A percentile compares a stretch with the other conserved stretches of the same genome.
These are phyloP conservation scores for zebrafish (Danio rerio) DNA, from an alignment of 2,113 vertebrate species.

Conservation along the genomic window DNA sequence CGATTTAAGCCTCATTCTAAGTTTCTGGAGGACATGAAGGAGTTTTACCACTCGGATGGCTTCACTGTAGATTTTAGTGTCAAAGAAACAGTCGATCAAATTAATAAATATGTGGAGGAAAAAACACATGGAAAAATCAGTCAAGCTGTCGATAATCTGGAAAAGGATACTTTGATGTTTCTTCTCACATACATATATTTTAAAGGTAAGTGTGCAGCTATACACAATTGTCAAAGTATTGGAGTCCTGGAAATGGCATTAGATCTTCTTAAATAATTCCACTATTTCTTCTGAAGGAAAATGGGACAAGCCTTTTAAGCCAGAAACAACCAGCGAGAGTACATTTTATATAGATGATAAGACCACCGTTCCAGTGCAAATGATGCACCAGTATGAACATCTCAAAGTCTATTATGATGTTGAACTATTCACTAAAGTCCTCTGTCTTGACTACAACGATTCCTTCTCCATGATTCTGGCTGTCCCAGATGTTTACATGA, in stretches of 20 bases:
- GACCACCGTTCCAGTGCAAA: conserved; percentile 72
- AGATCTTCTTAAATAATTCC: not conserved
- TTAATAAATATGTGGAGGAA: conserved; percentile 65
- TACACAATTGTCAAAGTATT: not conserved
- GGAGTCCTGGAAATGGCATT: not conserved
- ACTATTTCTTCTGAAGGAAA: conserved; percentile 62
- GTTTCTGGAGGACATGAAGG: conserved; percentile 67
- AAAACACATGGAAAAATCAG: conserved; percentile 72
- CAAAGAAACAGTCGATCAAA: conserved; percentile 54
- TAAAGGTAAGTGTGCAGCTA: conserved; percentile 68
- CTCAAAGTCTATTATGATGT: conserved; percentile 73
- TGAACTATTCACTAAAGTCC: conserved; percentile 74
- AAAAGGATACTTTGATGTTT: conserved; percentile 66
- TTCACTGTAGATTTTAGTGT: conserved; percentile 66
- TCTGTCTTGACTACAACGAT: conserved; percentile 75
- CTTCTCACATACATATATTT: conserved; percentile 77
- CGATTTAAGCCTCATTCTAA: conserved; percentile 43
- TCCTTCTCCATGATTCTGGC: conserved; percentile 74
- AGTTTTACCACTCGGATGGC: conserved; percentile 63
- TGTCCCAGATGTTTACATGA: conserved; percentile 56
- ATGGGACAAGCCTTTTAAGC: conserved; percentile 71
- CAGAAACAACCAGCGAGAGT: conserved; percentile 53
- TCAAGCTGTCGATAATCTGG: conserved; percentile 62
- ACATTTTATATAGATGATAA: conserved; percentile 66
- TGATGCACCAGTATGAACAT: conserved; percentile 64